Base-by-base conservation (phyloP, 2,113 vertebrate species). In the Gymnorhina tibicen region DNA sequence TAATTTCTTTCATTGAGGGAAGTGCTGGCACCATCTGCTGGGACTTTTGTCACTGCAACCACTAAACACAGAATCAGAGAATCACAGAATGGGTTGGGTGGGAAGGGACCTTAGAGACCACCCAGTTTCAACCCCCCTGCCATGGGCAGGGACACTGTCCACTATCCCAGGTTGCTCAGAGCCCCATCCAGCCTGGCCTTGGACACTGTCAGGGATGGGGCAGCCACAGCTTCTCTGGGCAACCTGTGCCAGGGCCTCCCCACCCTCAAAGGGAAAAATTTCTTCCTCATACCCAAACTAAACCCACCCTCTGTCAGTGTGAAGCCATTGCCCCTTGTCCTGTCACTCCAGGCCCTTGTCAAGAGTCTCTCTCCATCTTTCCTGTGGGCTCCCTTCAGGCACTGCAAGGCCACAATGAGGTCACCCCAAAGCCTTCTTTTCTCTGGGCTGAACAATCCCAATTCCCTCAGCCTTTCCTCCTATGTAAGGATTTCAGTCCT, bases 401-500 rank as follows among this genome's bases (percentile, higher is more conserved):
- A 27, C 22, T 64, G 58, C 0, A 50, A 73, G 0, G 0, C 0
- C 41, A 49, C 17, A 35, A 1, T 56, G 0, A 9, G 21, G 9
- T 64, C 35, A 35, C 26, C 21, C 26, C 0, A 0, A 0, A 80
- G 26, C 67, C 33, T 49, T 79, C 42, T 27, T 16, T 8, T 35
- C 7, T n/a, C n/a, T n/a, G n/a, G n/a, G n/a, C 5, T 58, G 52
- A 81, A 50, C 13, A 30, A 44, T 44, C 27, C 37, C 18, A 44
- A 2, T 13, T 81, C 26, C 1, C 26, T 23, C 52, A 89, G 21
- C 50, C 59, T 73, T 66, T 58, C 33, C 33, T 89, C 15, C 27
- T 42, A 4, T 37, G 16, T 33, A 24, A 66, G 33, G 22, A 37
- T 52, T 55, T 74, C 44, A 50, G 59, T 58, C 27, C 42, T 66